Evolutionary conservation across 1,140 invertebrate genomes (phyloP).

Genomic region (Hylaeus anthracinus): DNA sequence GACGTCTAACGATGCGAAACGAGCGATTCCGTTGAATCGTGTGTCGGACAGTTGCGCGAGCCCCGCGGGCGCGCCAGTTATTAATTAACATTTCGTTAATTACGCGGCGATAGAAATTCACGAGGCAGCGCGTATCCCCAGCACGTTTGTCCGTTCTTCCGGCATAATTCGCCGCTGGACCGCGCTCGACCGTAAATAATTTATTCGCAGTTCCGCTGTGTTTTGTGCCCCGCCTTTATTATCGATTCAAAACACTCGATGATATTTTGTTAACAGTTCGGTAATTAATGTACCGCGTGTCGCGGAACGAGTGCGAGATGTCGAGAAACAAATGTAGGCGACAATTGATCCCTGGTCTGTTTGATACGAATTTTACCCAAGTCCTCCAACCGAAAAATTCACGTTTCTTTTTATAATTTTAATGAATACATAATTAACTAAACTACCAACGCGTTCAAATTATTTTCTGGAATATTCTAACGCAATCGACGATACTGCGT

Average conservation of each 20-base stretch:
- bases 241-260: conserved; percentile 50
- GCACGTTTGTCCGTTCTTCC: conserved; percentile 51
- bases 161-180: conserved; percentile 34
- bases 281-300: conserved; percentile 40
- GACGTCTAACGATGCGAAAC: neutral
- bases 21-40: conserved; percentile 21
- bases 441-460: too few relatives aligned
- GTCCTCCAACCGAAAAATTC: too few relatives aligned
- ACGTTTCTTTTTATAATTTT: too few relatives aligned
- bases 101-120: conserved; percentile 62
- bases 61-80: conserved; percentile 56
- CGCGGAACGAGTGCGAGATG: neutral
- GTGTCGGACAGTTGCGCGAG: conserved; percentile 6
- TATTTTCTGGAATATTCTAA: too few relatives aligned
- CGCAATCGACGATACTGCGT: neutral
- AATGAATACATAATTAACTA: too few relatives aligned
- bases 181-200: conserved; percentile 58
- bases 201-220: conserved; percentile 51
- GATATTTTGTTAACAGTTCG: conserved; percentile 53
- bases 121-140: conserved; percentile 7
- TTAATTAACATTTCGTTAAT: conserved; percentile 77
- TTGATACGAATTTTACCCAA: too few relatives aligned
- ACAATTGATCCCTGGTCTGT: too few relatives aligned
- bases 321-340: neutral
- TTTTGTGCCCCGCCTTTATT: conserved; percentile 53